These are phyloP conservation scores for Sebastiscus tertius DNA, from an alignment of 2,797 vertebrate species.

Conservation along the genomic window DNA sequence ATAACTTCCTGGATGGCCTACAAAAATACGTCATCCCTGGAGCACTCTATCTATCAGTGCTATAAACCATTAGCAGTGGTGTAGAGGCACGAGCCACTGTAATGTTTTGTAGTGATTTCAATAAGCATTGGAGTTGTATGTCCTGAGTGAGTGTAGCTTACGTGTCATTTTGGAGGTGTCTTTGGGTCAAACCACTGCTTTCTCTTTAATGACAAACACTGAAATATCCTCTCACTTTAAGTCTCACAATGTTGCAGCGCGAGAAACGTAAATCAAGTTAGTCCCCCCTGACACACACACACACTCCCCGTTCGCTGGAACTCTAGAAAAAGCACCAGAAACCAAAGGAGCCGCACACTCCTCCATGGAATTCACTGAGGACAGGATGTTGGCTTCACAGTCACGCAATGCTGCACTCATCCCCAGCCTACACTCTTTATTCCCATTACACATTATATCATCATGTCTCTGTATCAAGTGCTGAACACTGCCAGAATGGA, in stretches of 20 bases:
- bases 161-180: neutral
- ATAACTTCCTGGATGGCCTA: no score
- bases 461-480: conserved; percentile 47
- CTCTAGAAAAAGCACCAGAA: conserved; percentile 75
- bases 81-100: neutral
- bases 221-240: conserved; percentile 41
- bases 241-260: conserved; percentile 59
- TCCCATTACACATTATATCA: conserved; percentile 62
- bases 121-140: neutral
- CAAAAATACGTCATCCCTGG: no score
- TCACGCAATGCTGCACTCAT: conserved; percentile 77
- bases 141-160: neutral
- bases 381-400: conserved; percentile 78
- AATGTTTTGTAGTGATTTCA: neutral
- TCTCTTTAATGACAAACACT: conserved; percentile 13
- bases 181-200: conserved; percentile 16
- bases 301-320: conserved; percentile 39
- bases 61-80: neutral
- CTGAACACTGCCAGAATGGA: conserved; percentile 22
- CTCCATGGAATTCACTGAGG: conserved; percentile 80
- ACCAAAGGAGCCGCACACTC: conserved; percentile 77
- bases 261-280: conserved; percentile 66
- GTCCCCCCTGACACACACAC: conserved; percentile 5
- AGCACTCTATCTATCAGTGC: neutral
- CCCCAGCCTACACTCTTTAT: conserved; percentile 50